Conservation (phyloP, 2,113 vertebrate species). For the Notothenia rossii region DNA sequence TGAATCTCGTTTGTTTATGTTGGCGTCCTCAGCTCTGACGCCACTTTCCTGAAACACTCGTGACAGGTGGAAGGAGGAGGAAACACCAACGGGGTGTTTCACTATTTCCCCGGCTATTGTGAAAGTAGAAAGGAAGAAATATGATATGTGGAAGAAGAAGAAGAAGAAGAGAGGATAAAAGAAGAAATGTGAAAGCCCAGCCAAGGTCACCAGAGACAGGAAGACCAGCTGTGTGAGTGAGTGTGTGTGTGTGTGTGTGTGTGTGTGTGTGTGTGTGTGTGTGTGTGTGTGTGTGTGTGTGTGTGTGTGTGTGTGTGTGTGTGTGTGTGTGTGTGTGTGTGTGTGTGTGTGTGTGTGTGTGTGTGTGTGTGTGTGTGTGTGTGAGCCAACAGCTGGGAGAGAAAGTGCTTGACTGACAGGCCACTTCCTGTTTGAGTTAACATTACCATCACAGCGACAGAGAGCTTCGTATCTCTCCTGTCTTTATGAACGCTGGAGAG, state of each 20-base stretch:
- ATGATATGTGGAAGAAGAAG: not conserved
- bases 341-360: constrained; percentile 15
- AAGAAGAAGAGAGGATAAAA: constrained; percentile 55
- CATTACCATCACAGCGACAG: constrained; percentile 48
- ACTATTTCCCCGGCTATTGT: constrained; percentile 10
- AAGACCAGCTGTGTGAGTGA: constrained; percentile 76
- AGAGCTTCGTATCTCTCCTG: constrained; percentile 14
- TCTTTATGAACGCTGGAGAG: constrained; percentile 55
- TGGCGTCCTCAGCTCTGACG: constrained; percentile 45
- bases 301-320: constrained; percentile 13
- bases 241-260: constrained; percentile 12
- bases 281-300: constrained; percentile 14
- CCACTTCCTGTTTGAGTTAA: constrained; percentile 83
- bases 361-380: constrained; percentile 17
- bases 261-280: constrained; percentile 18
- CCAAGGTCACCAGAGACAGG: constrained; percentile 79
- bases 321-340: constrained; percentile 13
- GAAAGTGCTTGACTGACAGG: constrained; percentile 75
- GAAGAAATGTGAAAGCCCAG: constrained; percentile 76
- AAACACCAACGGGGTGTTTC: constrained; percentile 24
- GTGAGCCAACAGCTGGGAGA: constrained; percentile 78
- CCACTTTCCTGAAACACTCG: constrained; percentile 43
- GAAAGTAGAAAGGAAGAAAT: constrained; percentile 15
- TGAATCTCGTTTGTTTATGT: constrained; percentile 39
- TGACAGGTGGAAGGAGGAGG: constrained; percentile 53